Base-by-base conservation (phyloP, 2,797 vertebrate species). In the Macrochelys suwanniensis region DNA sequence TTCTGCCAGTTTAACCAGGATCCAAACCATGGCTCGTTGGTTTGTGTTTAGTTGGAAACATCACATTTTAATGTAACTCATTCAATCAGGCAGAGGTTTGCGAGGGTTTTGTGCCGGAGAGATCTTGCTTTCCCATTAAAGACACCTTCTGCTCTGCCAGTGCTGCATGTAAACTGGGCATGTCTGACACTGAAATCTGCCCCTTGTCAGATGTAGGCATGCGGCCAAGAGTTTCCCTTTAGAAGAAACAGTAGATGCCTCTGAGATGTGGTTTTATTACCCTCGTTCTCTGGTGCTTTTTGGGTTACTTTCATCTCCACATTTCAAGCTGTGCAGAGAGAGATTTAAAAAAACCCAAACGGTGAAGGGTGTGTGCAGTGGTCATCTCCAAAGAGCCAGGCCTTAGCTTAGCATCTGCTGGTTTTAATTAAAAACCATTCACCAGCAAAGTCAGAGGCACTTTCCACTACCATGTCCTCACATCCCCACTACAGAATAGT, bases 381-480 rank as follows among this genome's bases (percentile, higher is more conserved):
- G 97, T 96, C 97, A 97, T 95, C 96, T 91, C 96, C n/a, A 50
- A 92, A 95, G 96, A 96, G 97, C 91, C 1, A 1, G 68, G 96
- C 76, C 3, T 0, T 0, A 0, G 88, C 90, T 85, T 49, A 59
- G n/a, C 19, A 1, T 71, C 96, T 54, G 82, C 95, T 97, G 97
- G 83, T 94, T 96, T 95, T 85, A 96, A 96, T 97, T 97, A 97
- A 97, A 95, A 96, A 16, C 87, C 92, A 85, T 94, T 93, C 83
- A 2, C 92, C 95, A 94, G 95, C 88, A 31, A 81, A 83, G 89
- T 47, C 31, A 1, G 92, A 49, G 84, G 93, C 92, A 71, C 5
- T 59, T 85, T 93, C 91, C 0, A 0, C 83, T 85, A 94, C 87
- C 83, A 50, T 4, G 25, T 5, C 15, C 45, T 16, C 12, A 45